phyloP scores from a whole-genome alignment of 2,797 vertebrate species.

The Myotis planiceps region DNA sequence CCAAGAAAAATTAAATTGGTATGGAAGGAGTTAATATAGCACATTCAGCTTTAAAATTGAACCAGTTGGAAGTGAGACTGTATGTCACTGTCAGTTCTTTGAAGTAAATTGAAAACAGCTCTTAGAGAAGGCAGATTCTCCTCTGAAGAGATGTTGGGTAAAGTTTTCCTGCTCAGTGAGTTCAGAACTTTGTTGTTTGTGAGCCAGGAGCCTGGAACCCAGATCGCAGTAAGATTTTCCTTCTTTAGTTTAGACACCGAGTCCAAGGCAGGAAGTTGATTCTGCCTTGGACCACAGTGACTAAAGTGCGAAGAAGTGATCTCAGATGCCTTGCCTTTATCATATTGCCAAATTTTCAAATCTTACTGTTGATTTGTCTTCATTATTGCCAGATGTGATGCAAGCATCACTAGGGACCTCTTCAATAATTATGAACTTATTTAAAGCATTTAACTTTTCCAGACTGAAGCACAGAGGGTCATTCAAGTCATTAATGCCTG shows the following conservation, averaged over 20 bases:
- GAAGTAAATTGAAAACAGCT: slow-evolving; percentile 82
- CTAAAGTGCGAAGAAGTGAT: slow-evolving; percentile 87
- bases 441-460: slow-evolving; percentile 79
- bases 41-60: slow-evolving; percentile 62
- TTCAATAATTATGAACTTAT: slow-evolving; percentile 77
- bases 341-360: slow-evolving; percentile 89
- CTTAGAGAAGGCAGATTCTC: slow-evolving; percentile 60
- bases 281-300: slow-evolving; percentile 88
- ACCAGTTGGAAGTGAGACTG: slow-evolving; percentile 77
- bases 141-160: slow-evolving; percentile 48
- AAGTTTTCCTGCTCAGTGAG: slow-evolving; percentile 69
- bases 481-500: slow-evolving; percentile 68
- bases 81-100: slow-evolving; percentile 78
- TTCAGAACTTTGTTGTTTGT: slow-evolving; percentile 82
- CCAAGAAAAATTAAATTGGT: slow-evolving; percentile 41
- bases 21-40: slow-evolving; percentile 60
- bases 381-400: slow-evolving; percentile 92
- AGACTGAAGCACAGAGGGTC: slow-evolving; percentile 55
- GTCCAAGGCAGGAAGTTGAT: slow-evolving; percentile 91
- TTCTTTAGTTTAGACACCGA: slow-evolving; percentile 88
- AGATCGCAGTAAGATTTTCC: slow-evolving; percentile 89
- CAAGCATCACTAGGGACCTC: slow-evolving; percentile 84
- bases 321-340: slow-evolving; percentile 87
- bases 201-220: slow-evolving; percentile 84
- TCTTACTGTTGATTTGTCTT: slow-evolving; percentile 90